Conservation (phyloP, 2,797 vertebrate species). For the Moxostoma hubbsi region DNA sequence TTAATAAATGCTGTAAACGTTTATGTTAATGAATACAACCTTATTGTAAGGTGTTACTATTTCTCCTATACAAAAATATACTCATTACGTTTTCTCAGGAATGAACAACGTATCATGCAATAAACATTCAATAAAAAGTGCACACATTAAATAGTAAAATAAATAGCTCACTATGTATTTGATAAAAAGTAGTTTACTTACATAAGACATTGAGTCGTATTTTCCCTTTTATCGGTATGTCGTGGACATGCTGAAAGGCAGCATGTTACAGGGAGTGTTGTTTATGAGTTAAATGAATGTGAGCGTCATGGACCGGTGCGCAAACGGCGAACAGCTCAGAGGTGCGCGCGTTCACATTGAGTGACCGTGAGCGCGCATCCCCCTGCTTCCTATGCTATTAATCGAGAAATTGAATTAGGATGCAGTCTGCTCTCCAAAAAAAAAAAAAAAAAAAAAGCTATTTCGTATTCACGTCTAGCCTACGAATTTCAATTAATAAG, state of each 20-base stretch:
- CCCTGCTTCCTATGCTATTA: conserved; percentile 48
- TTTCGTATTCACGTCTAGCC: not conserved
- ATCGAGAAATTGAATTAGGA: conserved; percentile 29
- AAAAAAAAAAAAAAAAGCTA: not conserved
- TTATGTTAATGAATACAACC: too few relatives aligned
- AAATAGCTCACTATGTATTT: not conserved
- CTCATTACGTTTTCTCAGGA: too few relatives aligned
- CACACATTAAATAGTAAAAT: not conserved
- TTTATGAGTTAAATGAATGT: conserved; percentile 23
- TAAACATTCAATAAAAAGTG: not conserved
- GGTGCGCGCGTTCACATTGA: conserved; percentile 6
- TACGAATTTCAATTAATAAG: not conserved
- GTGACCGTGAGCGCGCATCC: conserved; percentile 20
- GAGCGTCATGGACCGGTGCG: not conserved
- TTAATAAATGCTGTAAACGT: too few relatives aligned
- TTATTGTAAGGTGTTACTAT: too few relatives aligned
- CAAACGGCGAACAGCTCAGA: not conserved
- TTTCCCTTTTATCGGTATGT: not conserved
- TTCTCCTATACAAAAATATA: not conserved
- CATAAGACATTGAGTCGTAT: not conserved
- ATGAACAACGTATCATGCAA: too few relatives aligned
- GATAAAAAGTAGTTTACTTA: conserved; percentile 13
- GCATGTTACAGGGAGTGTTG: not conserved
- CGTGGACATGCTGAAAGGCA: not conserved
- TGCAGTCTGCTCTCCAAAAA: conserved; percentile 12